Evolutionary conservation across 1,140 invertebrate genomes (phyloP).

Genomic region (Pygmarrhopalites habei): DNA sequence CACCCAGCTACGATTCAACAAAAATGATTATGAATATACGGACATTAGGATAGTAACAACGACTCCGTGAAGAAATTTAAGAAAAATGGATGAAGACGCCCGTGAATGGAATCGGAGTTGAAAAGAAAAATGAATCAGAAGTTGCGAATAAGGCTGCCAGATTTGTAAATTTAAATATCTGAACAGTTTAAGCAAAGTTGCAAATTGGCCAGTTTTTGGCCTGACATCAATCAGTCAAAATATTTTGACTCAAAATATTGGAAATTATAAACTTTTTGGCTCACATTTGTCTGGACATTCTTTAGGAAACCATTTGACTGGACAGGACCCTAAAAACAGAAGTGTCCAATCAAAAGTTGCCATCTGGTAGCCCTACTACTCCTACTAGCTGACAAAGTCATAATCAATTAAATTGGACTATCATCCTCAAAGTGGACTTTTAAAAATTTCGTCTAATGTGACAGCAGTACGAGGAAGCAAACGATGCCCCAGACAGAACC

Average conservation of each 20-base stretch:
- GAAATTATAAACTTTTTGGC: too few species aligned
- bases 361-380: too few species aligned
- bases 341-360: too few species aligned
- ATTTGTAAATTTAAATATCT: too few species aligned
- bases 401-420: background rate
- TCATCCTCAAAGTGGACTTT: background rate
- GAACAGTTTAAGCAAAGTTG: too few species aligned
- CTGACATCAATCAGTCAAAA: too few species aligned
- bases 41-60: background rate
- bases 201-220: too few species aligned
- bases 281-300: too few species aligned
- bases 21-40: background rate
- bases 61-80: background rate
- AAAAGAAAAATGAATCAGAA: background rate
- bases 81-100: background rate
- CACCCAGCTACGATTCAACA: background rate
- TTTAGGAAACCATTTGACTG: too few species aligned
- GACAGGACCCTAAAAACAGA: too few species aligned
- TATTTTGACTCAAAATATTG: too few species aligned
- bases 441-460: slow-evolving; percentile 8
- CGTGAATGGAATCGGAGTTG: slow-evolving; percentile 1
- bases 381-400: background rate
- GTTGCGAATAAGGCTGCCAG: too few species aligned
- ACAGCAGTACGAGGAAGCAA: background rate
- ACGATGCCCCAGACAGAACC: background rate